Base-by-base conservation (phyloP, 2,888 invertebrate genomes). In the Pyrrhia umbra region DNA sequence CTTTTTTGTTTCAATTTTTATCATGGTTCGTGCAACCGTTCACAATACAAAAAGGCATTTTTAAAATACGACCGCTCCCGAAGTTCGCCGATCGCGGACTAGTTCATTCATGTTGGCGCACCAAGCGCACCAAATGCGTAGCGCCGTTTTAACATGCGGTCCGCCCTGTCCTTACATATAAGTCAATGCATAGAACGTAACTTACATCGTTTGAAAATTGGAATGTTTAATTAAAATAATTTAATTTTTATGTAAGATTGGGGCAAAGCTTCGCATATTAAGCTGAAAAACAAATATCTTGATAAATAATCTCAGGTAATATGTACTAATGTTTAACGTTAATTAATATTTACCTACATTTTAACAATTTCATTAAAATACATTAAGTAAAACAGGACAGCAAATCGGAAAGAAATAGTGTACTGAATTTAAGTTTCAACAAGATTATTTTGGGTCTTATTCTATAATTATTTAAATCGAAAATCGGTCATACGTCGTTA, bases 141-240 rank as follows among this genome's bases (percentile, higher is more conserved):
- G n/a, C n/a, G n/a, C n/a, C n/a, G n/a, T n/a, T n/a, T n/a, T n/a
- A n/a, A n/a, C n/a, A n/a, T n/a, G n/a, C n/a, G n/a, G n/a, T n/a
- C n/a, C n/a, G n/a, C n/a, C n/a, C n/a, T n/a, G n/a, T n/a, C n/a
- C n/a, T n/a, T n/a, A n/a, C n/a, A n/a, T n/a, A n/a, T n/a, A n/a
- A n/a, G n/a, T n/a, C n/a, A n/a, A n/a, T n/a, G 4, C 25, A 9
- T 75, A 80, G 72, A 77, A 79, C 42, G 81, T 79, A 81, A 81
- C 57, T 16, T 52, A 57, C 49, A 42, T 47, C 18, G 60, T 42
- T 68, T 61, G 43, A 42, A 63, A 54, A 47, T 68, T 64, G 46
- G 50, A 63, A 54, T 42, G 52, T 25, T n/a, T n/a, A 43, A 52
- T 34, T 18, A 15, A 39, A 43, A 37, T 21, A 15, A 40, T 45